phyloP scores from a whole-genome alignment of 2,797 vertebrate species.

The Epinephelus awoara region DNA sequence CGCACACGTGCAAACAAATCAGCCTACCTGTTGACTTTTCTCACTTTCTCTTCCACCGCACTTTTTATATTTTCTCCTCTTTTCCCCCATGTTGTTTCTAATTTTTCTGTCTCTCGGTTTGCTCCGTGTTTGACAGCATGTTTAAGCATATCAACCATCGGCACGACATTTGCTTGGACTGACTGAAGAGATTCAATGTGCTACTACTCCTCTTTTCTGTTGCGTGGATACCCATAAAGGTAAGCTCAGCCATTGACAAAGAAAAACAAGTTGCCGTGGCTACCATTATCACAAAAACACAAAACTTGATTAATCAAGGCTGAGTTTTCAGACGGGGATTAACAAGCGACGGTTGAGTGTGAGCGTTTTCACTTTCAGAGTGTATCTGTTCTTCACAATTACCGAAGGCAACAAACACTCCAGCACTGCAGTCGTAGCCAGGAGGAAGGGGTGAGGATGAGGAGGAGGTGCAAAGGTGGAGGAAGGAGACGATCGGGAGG shows the following conservation, averaged over 20 bases:
- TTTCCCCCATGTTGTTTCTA: not conserved
- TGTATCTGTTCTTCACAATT: slow-evolving; percentile 29
- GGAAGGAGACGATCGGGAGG: slow-evolving; percentile 10
- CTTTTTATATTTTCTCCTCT: not conserved
- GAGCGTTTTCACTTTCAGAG: slow-evolving; percentile 31
- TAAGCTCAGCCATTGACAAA: slow-evolving; percentile 26
- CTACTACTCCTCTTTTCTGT: not conserved
- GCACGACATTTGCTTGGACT: slow-evolving; percentile 2
- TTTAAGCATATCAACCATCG: not conserved
- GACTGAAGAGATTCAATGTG: slow-evolving; percentile 2
- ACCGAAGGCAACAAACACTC: slow-evolving; percentile 20
- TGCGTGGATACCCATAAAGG: slow-evolving; percentile 6
- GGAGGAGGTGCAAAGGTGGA: slow-evolving; percentile 18
- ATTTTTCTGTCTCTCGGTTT: not conserved
- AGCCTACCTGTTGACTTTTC: slow-evolving; percentile 56
- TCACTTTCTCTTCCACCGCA: slow-evolving; percentile 6
- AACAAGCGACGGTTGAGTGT: not conserved
- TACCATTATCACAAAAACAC: slow-evolving; percentile 21
- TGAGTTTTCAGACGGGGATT: slow-evolving; percentile 22
- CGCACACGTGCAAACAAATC: slow-evolving; percentile 22
- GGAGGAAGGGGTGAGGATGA: slow-evolving; percentile 41
- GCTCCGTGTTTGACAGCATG: not conserved
- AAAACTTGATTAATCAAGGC: slow-evolving; percentile 43
- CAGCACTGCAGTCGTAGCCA: slow-evolving; percentile 21
- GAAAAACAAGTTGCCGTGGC: slow-evolving; percentile 40